A percentile compares a stretch with the other conserved stretches of the same genome.
Evolutionary conservation across 2,797 vertebrate genomes (phyloP).

Genomic region (Erethizon dorsatum): DNA sequence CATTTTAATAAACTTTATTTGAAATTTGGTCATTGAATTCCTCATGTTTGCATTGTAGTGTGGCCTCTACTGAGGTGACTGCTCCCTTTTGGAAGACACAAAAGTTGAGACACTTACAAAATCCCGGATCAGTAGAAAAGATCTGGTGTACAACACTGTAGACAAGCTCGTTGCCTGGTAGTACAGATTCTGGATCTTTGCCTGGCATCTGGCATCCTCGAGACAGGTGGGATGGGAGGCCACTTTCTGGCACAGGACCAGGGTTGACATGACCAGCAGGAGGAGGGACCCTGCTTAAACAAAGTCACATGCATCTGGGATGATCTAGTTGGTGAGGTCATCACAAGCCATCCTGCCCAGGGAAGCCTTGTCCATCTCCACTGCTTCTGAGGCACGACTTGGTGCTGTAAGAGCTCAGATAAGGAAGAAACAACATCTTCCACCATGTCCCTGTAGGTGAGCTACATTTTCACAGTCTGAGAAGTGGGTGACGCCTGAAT

Average conservation of each 20-base stretch:
- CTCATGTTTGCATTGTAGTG: neutral
- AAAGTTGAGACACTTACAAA: constrained; percentile 88
- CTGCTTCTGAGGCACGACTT: neutral
- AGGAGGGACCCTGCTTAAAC: constrained; percentile 82
- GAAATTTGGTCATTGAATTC: neutral
- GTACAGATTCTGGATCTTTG: constrained; percentile 88
- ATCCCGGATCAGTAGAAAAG: constrained; percentile 61
- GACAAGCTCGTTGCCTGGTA: constrained; percentile 87
- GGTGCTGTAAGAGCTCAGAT: constrained; percentile 4
- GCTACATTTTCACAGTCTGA: constrained; percentile 78
- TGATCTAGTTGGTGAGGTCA: neutral
- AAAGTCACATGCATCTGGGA: neutral
- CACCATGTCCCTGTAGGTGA: constrained; percentile 7
- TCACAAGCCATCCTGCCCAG: neutral
- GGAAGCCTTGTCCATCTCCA: neutral
- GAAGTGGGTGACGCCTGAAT: constrained; percentile 38
- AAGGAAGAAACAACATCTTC: constrained; percentile 39
- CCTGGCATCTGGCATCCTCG: constrained; percentile 81
- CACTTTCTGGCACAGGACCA: constrained; percentile 84
- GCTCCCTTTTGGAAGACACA: neutral
- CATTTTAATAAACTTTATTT: neutral
- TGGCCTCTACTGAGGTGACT: accelerated
- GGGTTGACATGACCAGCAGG: constrained; percentile 86
- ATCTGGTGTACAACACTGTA: constrained; percentile 86
- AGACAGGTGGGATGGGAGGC: constrained; percentile 86